Percentiles rank a stretch among this genome's conserved stretches.
Evolutionary conservation across 2,113 vertebrate species (phyloP).

Genomic region (Pygoscelis adeliae): DNA sequence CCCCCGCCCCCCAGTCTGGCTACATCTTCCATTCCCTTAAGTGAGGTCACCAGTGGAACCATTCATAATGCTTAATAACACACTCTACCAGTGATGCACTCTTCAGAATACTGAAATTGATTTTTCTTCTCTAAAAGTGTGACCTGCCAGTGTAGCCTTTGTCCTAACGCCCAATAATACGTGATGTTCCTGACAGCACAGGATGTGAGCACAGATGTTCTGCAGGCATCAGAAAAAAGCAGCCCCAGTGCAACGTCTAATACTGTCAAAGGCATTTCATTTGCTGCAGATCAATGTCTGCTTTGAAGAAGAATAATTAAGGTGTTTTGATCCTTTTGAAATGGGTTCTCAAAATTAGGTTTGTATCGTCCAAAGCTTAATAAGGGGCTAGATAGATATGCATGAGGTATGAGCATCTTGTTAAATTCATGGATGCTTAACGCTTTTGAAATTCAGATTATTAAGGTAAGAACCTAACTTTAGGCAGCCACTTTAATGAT

Average conservation of each 20-base stretch:
- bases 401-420: neutral
- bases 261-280: neutral
- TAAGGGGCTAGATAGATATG: neutral
- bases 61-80: neutral
- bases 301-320: conserved; percentile 2
- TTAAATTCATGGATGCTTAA: neutral
- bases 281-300: conserved; percentile 18
- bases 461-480: neutral
- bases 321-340: conserved; percentile 6
- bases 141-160: conserved; percentile 7
- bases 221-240: neutral
- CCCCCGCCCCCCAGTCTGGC: neutral
- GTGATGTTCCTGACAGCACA: neutral
- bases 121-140: conserved; percentile 34
- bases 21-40: neutral
- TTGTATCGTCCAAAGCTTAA: neutral
- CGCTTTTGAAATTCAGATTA: neutral
- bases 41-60: neutral
- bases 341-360: neutral
- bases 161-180: neutral
- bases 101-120: conserved; percentile 9
- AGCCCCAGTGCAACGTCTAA: neutral
- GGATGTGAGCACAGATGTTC: neutral
- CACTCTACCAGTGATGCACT: neutral
- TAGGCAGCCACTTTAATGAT: neutral